Evolutionary conservation across 2,888 invertebrate genomes (phyloP).

Genomic region (Drosophila eohydei): DNA sequence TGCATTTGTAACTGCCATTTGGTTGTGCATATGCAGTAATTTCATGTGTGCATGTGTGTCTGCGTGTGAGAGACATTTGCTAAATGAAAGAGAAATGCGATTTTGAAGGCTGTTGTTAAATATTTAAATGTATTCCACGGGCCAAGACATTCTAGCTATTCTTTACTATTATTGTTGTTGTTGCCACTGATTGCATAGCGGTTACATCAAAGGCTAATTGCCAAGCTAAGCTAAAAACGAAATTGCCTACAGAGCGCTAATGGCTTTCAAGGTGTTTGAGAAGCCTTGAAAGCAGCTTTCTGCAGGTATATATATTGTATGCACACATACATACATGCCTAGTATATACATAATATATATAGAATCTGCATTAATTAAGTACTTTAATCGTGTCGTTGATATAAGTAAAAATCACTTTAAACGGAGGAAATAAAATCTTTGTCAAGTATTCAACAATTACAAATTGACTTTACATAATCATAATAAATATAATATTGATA

Average conservation of each 20-base stretch:
- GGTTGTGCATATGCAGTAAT: constrained; percentile 45
- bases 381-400: no score
- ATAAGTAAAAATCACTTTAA: no score
- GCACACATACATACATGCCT: not conserved
- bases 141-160: constrained; percentile 49
- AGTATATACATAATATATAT: not conserved
- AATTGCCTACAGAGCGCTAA: constrained; percentile 53
- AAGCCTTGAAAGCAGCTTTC: constrained; percentile 28
- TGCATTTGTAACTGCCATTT: constrained; percentile 60
- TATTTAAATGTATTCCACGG: constrained; percentile 70
- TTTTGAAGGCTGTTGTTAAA: constrained; percentile 77
- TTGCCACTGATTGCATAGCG: constrained; percentile 52
- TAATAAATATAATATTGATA: no score
- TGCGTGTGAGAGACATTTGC: constrained; percentile 32
- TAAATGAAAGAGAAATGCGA: constrained; percentile 73
- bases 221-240: constrained; percentile 51
- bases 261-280: constrained; percentile 48
- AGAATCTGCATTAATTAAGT: not conserved
- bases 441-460: no score
- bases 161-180: constrained; percentile 14
- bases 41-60: constrained; percentile 26
- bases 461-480: no score
- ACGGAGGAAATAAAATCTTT: no score
- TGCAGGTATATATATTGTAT: not conserved
- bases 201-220: constrained; percentile 71